Percentiles rank a stretch among this genome's conserved stretches.
phyloP scores from a whole-genome alignment of 2,888 invertebrate genomes.

The Girardia tigrina region DNA sequence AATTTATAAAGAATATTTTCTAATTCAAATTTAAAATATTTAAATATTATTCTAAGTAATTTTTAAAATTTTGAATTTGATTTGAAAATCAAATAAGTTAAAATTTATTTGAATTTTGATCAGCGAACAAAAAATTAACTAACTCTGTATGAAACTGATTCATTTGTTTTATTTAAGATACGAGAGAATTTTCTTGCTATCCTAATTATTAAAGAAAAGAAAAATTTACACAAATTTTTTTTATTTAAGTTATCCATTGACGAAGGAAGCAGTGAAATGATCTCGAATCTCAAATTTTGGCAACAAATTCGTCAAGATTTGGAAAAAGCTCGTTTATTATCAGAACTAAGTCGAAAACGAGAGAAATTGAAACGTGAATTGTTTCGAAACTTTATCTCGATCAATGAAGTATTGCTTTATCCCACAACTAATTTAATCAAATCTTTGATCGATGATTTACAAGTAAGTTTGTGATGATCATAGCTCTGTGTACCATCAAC shows the following conservation, averaged over 20 bases:
- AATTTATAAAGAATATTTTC: no score
- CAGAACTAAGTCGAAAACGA: slow-evolving; percentile 82
- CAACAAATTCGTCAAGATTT: slow-evolving; percentile 79
- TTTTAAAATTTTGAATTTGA: no score
- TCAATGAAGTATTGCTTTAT: slow-evolving; percentile 21
- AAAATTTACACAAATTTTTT: not conserved
- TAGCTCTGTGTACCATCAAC: not conserved
- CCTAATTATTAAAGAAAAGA: not conserved
- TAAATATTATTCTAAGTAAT: no score
- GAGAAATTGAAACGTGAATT: slow-evolving; percentile 79
- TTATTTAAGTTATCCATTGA: slow-evolving; percentile 26
- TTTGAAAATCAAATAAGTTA: no score
- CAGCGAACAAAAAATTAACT: no score
- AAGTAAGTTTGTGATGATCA: not conserved
- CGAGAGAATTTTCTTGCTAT: not conserved
- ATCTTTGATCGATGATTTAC: slow-evolving; percentile 25
- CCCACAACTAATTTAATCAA: slow-evolving; percentile 19
- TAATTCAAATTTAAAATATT: no score
- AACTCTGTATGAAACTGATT: no score
- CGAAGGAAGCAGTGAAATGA: slow-evolving; percentile 25
- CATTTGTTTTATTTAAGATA: no score
- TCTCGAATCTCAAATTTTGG: slow-evolving; percentile 65
- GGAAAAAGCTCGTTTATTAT: slow-evolving; percentile 75
- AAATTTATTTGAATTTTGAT: no score
- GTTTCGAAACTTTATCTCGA: slow-evolving; percentile 28